Evolutionary conservation across 2,888 invertebrate species (phyloP).

Genomic region (Lasioglossum oenotherae): DNA sequence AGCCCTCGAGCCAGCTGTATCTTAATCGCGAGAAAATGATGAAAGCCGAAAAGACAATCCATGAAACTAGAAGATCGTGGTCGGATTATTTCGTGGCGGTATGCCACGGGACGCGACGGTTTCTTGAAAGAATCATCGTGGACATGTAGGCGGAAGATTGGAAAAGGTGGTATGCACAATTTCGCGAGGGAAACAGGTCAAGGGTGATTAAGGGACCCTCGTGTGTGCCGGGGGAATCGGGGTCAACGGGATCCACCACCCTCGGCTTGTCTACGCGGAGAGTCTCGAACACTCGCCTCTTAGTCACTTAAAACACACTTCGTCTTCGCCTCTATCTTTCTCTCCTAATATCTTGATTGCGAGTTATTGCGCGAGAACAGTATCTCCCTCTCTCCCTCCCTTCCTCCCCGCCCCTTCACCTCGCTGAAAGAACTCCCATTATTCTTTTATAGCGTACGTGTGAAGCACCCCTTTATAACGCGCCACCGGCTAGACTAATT

Average conservation of each 20-base stretch:
- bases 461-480: conserved; percentile 30
- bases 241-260: conserved; percentile 65
- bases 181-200: conserved; percentile 67
- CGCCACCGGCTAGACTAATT: conserved; percentile 26
- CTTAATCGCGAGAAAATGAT: too few species aligned
- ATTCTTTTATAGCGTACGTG: conserved; percentile 40
- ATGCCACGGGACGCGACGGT: not conserved
- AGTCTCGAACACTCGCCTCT: conserved; percentile 38
- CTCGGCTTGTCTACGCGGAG: not conserved
- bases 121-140: conserved; percentile 59
- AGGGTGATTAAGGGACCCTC: conserved; percentile 72
- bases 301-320: conserved; percentile 44
- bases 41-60: too few species aligned
- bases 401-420: not conserved
- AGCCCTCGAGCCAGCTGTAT: too few species aligned
- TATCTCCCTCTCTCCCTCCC: not conserved
- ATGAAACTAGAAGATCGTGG: too few species aligned
- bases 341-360: conserved; percentile 28
- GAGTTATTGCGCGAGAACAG: conserved; percentile 23
- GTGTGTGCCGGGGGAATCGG: conserved; percentile 57
- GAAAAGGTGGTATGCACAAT: conserved; percentile 66
- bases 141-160: conserved; percentile 67
- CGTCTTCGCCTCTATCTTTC: conserved; percentile 37
- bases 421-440: conserved; percentile 12
- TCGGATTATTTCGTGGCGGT: not conserved